Conservation (phyloP, 2,888 invertebrate species). For the Embidobia sp. region DNA sequence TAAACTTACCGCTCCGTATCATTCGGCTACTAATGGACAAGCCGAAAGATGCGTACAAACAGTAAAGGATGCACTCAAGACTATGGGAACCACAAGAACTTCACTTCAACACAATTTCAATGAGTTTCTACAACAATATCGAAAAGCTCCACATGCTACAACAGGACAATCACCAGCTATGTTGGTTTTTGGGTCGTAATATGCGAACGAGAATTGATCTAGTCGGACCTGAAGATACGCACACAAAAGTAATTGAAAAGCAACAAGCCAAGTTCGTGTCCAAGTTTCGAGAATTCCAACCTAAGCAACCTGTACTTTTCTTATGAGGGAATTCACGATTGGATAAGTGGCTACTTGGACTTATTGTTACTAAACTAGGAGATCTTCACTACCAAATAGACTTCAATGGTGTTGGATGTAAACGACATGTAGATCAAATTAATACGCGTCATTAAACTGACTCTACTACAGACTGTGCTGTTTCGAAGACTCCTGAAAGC, state of each 20-base stretch:
- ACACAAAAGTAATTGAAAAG: not conserved
- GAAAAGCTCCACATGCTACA: not conserved
- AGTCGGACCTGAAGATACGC: not conserved
- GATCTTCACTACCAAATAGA: too few relatives aligned
- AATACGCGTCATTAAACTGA: too few relatives aligned
- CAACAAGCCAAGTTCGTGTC: too few relatives aligned
- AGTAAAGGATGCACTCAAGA: not conserved
- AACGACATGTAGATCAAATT: too few relatives aligned
- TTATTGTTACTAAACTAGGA: too few relatives aligned
- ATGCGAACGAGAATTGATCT: not conserved
- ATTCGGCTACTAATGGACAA: not conserved
- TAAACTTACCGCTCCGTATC: not conserved
- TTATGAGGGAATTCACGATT: too few relatives aligned
- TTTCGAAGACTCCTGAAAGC: too few relatives aligned
- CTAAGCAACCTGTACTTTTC: too few relatives aligned
- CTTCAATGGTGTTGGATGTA: too few relatives aligned
- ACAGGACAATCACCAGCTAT: not conserved
- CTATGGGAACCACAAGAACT: not conserved
- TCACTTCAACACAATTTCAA: not conserved
- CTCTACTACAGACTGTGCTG: too few relatives aligned
- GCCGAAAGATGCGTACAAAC: not conserved
- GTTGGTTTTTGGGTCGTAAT: not conserved
- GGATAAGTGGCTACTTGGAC: too few relatives aligned
- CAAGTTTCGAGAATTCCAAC: too few relatives aligned
- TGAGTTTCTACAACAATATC: not conserved